Evolutionary conservation across 2,888 invertebrate genomes (phyloP), one percentile per base, ranked within the genome.

Genomic region (Hemithea aestivaria): DNA sequence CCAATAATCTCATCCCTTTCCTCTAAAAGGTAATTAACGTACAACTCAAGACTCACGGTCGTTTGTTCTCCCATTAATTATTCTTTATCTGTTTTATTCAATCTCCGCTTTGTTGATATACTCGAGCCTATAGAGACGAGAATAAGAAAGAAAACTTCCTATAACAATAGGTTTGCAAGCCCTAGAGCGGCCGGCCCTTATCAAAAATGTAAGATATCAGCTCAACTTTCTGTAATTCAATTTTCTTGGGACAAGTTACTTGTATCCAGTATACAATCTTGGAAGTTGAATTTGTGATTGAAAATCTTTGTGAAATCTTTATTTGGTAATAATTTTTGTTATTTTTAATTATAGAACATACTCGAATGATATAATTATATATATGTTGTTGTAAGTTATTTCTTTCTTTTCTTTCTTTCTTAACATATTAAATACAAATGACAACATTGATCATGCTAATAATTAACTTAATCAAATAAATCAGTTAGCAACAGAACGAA

Each of bases 1-100:
- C 47, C 44, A 56, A 62, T 62, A 60, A 59, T 60, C 56, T 57
- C 56, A 55, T 59, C 57, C 59, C 49, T 56, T 63, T 59, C 55
- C 59, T 55, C 55, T 48, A 51, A 48, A 54, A 57, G 53, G 58
- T 49, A 58, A 62, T 61, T 53, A 54, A 55, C 52, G 45, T 45
- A 41, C 40, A 46, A 50, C 48, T 44, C 51, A 51, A 49, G 51
- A 45, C 47, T 44, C 40, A 41, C 40, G 40, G 45, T 43, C 43
- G 40, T 47, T 45, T 45, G 48, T 40, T 38, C 36, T 43, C 22
- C 35, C 40, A 48, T 44, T 47, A 45, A 48, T 50, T 47, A 37
- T 48, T 49, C 53, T 44, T 38, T 37, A 37, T 35, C 45, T 34
- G 39, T 28, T 35, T 37, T 35, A 47, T 47, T 41, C 36, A 32